Conservation (phyloP, 2,888 invertebrate genomes). For the Coelopa pilipes region DNA sequence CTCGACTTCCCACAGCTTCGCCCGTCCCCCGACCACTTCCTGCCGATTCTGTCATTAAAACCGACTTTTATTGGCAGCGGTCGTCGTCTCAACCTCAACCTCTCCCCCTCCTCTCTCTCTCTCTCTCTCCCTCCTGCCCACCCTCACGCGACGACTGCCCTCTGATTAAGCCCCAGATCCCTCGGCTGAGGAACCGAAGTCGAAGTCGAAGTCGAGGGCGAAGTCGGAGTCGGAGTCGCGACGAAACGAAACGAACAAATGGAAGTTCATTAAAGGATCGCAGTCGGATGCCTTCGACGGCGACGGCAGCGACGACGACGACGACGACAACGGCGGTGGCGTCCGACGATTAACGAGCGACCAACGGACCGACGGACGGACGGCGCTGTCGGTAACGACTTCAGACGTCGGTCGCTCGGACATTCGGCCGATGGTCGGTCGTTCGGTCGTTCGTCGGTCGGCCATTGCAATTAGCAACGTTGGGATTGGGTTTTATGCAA, state of each 20-base stretch:
- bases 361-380: background rate
- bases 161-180: background rate
- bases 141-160: background rate
- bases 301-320: background rate
- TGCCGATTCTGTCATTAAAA: slow-evolving; percentile 56
- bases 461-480: slow-evolving; percentile 43
- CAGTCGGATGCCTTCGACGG: background rate
- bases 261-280: slow-evolving; percentile 17
- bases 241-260: slow-evolving; percentile 1
- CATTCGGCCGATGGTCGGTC: no score
- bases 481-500: slow-evolving; percentile 33
- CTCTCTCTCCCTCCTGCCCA: background rate
- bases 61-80: slow-evolving; percentile 55
- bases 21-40: slow-evolving; percentile 31
- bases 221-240: no score
- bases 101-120: no score
- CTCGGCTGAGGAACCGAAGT: slow-evolving; percentile 1
- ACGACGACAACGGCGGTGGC: background rate
- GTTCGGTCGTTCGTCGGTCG: background rate
- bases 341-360: background rate
- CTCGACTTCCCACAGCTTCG: background rate
- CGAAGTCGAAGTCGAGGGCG: no score
- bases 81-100: background rate
- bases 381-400: slow-evolving; percentile 42
- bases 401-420: slow-evolving; percentile 35